Percentiles rank a stretch among this genome's conserved stretches.
Conservation (phyloP, 2,888 invertebrate genomes). For the Endomychus coccineus region DNA sequence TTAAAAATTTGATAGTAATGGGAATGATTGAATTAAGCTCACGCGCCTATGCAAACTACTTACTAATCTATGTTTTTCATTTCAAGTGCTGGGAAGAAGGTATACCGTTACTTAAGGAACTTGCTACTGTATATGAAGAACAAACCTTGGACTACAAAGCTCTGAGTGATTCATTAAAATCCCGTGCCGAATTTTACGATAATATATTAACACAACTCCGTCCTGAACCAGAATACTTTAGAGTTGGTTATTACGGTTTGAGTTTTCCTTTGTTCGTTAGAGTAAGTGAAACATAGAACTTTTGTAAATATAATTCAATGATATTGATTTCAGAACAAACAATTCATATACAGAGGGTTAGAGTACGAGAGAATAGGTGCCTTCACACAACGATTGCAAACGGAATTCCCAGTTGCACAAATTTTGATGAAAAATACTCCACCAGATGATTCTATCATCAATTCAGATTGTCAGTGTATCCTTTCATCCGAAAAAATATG, state of each 20-base stretch:
- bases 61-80: constrained; percentile 6
- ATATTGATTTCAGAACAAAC: constrained; percentile 65
- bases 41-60: constrained; percentile 1
- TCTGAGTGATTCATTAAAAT: constrained; percentile 73
- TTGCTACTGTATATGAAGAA: constrained; percentile 80
- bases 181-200: constrained; percentile 85
- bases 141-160: constrained; percentile 82
- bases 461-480: constrained; percentile 81
- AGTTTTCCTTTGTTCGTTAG: constrained; percentile 91
- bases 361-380: constrained; percentile 93
- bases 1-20: too few relatives aligned
- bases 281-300: constrained; percentile 49
- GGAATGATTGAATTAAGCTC: too few relatives aligned
- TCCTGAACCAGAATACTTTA: constrained; percentile 90
- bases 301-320: constrained; percentile 6
- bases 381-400: constrained; percentile 87
- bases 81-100: constrained; percentile 92
- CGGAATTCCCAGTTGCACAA: constrained; percentile 91
- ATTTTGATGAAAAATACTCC: constrained; percentile 86
- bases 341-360: constrained; percentile 90
- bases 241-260: constrained; percentile 91
- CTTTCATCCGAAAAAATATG: too few relatives aligned
- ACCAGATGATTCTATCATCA: constrained; percentile 78
- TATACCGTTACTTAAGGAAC: constrained; percentile 82
- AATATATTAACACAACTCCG: constrained; percentile 81